phyloP scores from a whole-genome alignment of 2,113 vertebrate species.

The Riparia riparia region DNA sequence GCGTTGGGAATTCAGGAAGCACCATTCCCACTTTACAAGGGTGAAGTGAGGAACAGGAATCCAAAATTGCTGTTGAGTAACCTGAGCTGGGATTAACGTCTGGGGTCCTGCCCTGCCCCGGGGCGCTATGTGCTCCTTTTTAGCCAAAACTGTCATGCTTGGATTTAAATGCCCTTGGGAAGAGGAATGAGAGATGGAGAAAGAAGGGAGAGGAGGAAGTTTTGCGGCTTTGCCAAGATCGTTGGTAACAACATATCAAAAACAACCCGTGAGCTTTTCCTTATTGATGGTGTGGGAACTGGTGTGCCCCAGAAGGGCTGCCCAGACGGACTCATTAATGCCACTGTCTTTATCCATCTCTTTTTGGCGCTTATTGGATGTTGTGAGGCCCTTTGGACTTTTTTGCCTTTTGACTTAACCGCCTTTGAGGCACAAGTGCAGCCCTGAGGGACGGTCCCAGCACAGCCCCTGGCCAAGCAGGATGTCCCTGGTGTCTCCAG shows the following conservation, averaged over 20 bases:
- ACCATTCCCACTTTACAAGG: neutral
- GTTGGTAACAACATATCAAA: neutral
- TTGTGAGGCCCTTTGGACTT: neutral
- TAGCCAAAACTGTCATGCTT: fast-evolving
- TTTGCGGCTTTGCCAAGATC: fast-evolving
- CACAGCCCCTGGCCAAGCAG: neutral
- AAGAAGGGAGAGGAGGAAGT: neutral
- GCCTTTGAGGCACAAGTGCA: neutral
- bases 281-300: neutral
- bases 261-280: neutral
- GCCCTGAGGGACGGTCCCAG: neutral
- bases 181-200: neutral
- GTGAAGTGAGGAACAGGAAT: neutral
- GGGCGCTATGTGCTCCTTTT: neutral
- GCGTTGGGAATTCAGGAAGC: neutral
- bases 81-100: neutral
- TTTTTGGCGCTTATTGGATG: neutral
- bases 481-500: neutral
- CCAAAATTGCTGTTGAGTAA: neutral
- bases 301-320: neutral
- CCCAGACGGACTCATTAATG: neutral
- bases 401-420: neutral
- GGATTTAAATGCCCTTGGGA: neutral
- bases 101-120: neutral
- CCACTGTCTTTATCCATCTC: neutral